phyloP scores from a whole-genome alignment of 2,888 invertebrate genomes.

The Drosophila hamatofila region DNA sequence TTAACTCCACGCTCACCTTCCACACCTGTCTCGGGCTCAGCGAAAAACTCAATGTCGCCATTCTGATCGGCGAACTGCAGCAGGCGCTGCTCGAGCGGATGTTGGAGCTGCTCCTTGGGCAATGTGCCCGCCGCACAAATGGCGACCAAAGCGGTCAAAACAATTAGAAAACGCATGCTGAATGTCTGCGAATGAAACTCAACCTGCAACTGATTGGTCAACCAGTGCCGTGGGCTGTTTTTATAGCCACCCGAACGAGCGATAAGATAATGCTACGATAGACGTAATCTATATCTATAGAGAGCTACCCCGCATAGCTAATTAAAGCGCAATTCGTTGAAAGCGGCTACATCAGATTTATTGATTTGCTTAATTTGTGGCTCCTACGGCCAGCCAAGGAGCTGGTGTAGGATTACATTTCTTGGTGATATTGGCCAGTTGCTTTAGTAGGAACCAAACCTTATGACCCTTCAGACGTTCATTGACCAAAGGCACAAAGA shows the following conservation, averaged over 20 bases:
- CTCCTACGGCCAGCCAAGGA: conserved; percentile 70
- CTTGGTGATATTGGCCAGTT: conserved; percentile 24
- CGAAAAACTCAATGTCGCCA: conserved; percentile 69
- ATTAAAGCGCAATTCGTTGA: conserved; percentile 38
- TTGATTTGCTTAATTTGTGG: conserved; percentile 2
- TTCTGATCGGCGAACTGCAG: conserved; percentile 53
- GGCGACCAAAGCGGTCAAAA: conserved; percentile 74
- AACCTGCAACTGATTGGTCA: conserved; percentile 58
- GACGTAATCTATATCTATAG: conserved; percentile 27
- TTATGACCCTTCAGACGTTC: conserved; percentile 75
- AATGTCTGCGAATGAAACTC: conserved; percentile 40
- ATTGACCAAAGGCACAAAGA: conserved; percentile 76
- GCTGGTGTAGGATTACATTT: conserved; percentile 76
- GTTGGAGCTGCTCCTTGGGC: conserved; percentile 28
- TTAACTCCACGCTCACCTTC: conserved; percentile 77
- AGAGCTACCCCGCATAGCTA: conserved; percentile 23
- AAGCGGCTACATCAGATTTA: conserved; percentile 45
- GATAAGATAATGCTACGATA: conserved; percentile 56
- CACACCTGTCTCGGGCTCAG: conserved; percentile 60
- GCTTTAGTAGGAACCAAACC: conserved; percentile 73
- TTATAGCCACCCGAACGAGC: conserved; percentile 59
- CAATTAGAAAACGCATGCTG: conserved; percentile 77
- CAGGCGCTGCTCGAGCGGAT: conserved; percentile 57
- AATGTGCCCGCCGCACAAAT: conserved; percentile 67
- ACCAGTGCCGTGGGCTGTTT: conserved; percentile 47